These are phyloP conservation scores for Ctenodactylus gundi DNA, from an alignment of 2,113 vertebrate genomes.

Conservation along the genomic window DNA sequence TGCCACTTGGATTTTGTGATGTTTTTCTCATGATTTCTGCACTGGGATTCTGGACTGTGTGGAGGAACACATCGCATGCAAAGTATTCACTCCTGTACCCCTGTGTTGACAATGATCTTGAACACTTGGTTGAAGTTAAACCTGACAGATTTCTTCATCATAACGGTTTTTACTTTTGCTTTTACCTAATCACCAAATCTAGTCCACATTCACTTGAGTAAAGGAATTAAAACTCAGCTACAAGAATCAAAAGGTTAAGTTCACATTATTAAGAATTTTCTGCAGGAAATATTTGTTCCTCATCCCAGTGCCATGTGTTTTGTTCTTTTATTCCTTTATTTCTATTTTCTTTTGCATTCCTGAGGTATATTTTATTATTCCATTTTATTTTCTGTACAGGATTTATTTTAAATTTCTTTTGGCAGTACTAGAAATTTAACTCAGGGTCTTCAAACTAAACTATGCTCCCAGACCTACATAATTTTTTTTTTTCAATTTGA, in stretches of 20 bases:
- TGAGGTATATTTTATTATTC: not conserved
- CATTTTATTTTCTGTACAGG: not conserved
- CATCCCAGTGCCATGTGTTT: not conserved
- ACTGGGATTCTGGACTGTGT: not conserved
- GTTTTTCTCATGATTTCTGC: not conserved
- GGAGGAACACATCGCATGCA: not conserved
- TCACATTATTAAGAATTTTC: not conserved
- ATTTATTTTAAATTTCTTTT: too few species aligned
- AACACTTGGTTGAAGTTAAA: not conserved
- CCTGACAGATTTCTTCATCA: not conserved
- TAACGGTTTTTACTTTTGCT: not conserved
- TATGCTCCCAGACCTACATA: too few species aligned
- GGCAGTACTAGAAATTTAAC: too few species aligned
- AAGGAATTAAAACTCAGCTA: not conserved
- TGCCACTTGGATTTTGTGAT: not conserved
- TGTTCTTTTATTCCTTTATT: not conserved
- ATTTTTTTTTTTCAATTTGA: too few species aligned
- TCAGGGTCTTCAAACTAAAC: too few species aligned
- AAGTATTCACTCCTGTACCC: not conserved
- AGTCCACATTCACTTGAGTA: not conserved
- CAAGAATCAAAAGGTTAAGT: not conserved
- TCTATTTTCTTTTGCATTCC: not conserved
- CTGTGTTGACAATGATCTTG: not conserved
- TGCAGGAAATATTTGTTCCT: not conserved
- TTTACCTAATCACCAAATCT: not conserved